Evolutionary conservation across 2,888 invertebrate genomes (phyloP), one percentile per base, ranked within the genome.

Genomic region (Agrotis exclamationis): DNA sequence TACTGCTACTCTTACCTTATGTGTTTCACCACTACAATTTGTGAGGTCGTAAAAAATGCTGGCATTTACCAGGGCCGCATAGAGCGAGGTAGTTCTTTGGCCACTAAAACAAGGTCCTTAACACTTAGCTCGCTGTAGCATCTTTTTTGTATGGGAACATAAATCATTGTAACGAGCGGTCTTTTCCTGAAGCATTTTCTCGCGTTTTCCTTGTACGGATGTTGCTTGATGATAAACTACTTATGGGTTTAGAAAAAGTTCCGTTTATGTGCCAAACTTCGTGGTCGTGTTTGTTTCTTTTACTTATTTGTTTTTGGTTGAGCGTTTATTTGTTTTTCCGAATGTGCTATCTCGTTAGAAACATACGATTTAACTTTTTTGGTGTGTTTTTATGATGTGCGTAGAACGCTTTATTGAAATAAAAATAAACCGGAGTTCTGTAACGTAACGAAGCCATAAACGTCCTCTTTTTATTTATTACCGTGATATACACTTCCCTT

Each of bases 141-240:
- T 91, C 89, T 93, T 93, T 79, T 93, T 93, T 93, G 87, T 84
- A 82, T 83, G 74, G 80, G 74, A 85, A 85, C 91, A 93, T 95
- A 94, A 94, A 95, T 95, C 95, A 94, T 93, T 89, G 89, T 93
- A 93, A 94, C 94, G 93, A 94, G 90, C 87, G 83, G 87, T 76
- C 87, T 88, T 90, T 92, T 87, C 86, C 84, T 86, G 86, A 85
- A 89, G 89, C 86, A 88, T 92, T 93, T 94, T 94, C 92, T 90
- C 94, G 91, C 93, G 90, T 93, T 93, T 94, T 91, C 91, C 91
- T 90, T 85, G 79, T 84, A 78, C 73, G 76, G 83, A 84, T 83
- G 84, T 80, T 87, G 82, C 76, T 80, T 76, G 76, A 80, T 85
- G 85, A 84, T 86, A 84, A 82, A 82, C 85, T 81, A 77, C 79